These are phyloP conservation scores for Phalangium opilio DNA, from an alignment of 2,888 invertebrate species.

Conservation along the genomic window DNA sequence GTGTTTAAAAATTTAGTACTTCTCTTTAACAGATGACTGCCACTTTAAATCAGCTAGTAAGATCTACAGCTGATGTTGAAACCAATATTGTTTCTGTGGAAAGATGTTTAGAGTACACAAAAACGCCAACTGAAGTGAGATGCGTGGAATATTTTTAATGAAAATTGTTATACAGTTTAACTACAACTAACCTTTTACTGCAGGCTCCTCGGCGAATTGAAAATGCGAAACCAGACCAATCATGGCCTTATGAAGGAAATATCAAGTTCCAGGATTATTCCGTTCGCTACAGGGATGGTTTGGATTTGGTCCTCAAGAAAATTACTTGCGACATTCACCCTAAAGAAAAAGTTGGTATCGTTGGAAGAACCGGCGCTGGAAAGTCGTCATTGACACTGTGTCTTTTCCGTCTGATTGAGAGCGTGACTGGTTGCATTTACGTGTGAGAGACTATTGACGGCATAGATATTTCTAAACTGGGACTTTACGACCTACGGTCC, in stretches of 20 bases:
- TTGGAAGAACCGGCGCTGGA: slow-evolving; percentile 23
- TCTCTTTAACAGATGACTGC: slow-evolving; percentile 44
- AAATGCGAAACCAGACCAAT: neutral
- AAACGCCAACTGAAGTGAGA: slow-evolving; percentile 18
- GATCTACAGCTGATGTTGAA: slow-evolving; percentile 92
- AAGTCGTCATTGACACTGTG: slow-evolving; percentile 8
- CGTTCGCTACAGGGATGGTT: slow-evolving; percentile 67
- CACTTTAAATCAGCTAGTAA: slow-evolving; percentile 87
- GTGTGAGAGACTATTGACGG: slow-evolving; percentile 14
- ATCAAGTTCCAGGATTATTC: slow-evolving; percentile 64
- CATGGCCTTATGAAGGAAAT: slow-evolving; percentile 41
- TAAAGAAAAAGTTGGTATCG: slow-evolving; percentile 71
- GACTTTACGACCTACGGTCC: slow-evolving; percentile 10
- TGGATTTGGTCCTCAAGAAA: slow-evolving; percentile 67
- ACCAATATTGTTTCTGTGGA: slow-evolving; percentile 95
- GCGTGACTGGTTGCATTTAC: slow-evolving; percentile 7
- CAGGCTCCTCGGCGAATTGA: neutral
- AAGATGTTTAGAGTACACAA: slow-evolving; percentile 79
- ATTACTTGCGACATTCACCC: slow-evolving; percentile 59
- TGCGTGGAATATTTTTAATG: slow-evolving; percentile 7
- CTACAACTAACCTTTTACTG: neutral
- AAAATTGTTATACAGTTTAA: slow-evolving; percentile 7
- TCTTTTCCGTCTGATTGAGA: slow-evolving; percentile 11
- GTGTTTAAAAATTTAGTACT: too few species aligned
- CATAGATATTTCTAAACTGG: slow-evolving; percentile 10